A percentile compares a stretch with the other conserved stretches of the same genome.
These are phyloP conservation scores for Megathymus violae DNA, from an alignment of 1,140 invertebrate genomes.

Conservation along the genomic window DNA sequence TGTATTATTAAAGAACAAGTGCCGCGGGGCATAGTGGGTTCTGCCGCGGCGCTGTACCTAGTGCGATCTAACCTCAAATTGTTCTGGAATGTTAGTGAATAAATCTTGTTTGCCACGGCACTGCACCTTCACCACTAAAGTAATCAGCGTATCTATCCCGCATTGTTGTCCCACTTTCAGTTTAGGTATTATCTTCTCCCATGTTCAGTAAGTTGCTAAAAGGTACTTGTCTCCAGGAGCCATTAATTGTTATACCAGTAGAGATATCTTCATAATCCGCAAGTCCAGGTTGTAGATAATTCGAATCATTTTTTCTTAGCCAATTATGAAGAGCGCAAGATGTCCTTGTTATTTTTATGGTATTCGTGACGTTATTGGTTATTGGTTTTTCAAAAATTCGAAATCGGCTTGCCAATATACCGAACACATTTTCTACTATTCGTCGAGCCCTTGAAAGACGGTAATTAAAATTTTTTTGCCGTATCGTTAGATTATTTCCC, in stretches of 20 bases:
- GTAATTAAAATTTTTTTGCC: slow-evolving; percentile 14
- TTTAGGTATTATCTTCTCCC: neutral
- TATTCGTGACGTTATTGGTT: slow-evolving; percentile 6
- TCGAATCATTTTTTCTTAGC: slow-evolving; percentile 2
- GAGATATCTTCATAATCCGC: slow-evolving; percentile 18
- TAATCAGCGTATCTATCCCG: slow-evolving; percentile 9
- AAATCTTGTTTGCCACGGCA: neutral
- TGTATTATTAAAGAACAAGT: neutral
- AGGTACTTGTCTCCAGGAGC: slow-evolving; percentile 7
- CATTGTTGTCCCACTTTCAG: slow-evolving; percentile 12
- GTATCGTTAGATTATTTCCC: slow-evolving; percentile 24
- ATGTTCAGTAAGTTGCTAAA: neutral
- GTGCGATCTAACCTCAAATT: too few relatives aligned
- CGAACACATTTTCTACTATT: slow-evolving; percentile 1
- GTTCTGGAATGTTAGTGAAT: neutral
- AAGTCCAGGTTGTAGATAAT: slow-evolving; percentile 18
- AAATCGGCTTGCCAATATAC: slow-evolving; percentile 12
- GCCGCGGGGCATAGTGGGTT: slow-evolving; percentile 1
- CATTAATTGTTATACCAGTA: slow-evolving; percentile 16
- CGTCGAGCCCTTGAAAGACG: slow-evolving; percentile 3
- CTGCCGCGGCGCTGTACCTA: neutral
- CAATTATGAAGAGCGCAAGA: neutral
- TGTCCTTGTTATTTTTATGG: slow-evolving; percentile 12
- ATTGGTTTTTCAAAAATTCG: slow-evolving; percentile 16
- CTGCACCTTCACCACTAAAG: neutral